A percentile compares a stretch with the other conserved stretches of the same genome.
Conservation (phyloP, 1,140 invertebrate genomes). For the Chironomus tepperi region DNA sequence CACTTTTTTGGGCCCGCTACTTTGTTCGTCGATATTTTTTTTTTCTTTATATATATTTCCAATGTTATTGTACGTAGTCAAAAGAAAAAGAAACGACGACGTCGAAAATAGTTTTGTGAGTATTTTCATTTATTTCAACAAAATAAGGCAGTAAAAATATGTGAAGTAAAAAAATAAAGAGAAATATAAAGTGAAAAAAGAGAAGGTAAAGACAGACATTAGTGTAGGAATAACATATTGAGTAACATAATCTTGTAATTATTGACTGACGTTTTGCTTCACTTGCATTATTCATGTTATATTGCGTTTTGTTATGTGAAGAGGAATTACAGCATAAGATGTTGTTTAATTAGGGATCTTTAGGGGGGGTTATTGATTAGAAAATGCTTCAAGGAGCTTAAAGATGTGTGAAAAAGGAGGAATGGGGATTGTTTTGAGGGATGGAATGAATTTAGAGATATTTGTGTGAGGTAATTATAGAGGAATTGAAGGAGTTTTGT, state of each 20-base stretch:
- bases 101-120: too few relatives aligned
- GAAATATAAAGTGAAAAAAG: too few relatives aligned
- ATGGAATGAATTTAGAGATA: not conserved
- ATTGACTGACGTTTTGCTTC: constrained; percentile 3
- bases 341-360: too few relatives aligned
- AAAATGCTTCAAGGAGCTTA: not conserved
- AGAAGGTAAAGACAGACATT: too few relatives aligned
- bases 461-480: too few relatives aligned
- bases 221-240: not conserved
- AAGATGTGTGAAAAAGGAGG: not conserved
- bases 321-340: not conserved
- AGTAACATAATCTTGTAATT: constrained; percentile 14
- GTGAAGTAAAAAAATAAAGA: too few relatives aligned
- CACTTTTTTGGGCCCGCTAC: not conserved
- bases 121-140: too few relatives aligned
- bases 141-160: too few relatives aligned
- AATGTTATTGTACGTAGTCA: not conserved
- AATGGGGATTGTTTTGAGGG: not conserved
- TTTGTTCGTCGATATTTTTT: not conserved
- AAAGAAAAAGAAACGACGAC: not conserved
- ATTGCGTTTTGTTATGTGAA: not conserved
- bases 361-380: too few relatives aligned
- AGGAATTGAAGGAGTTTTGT: too few relatives aligned
- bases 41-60: not conserved
- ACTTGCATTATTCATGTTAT: not conserved